Percentiles rank a stretch among this genome's conserved stretches.
These are phyloP conservation scores for Exaiptasia diaphana DNA, from an alignment of 64 coral and sea anemone species.

Conservation along the genomic window DNA sequence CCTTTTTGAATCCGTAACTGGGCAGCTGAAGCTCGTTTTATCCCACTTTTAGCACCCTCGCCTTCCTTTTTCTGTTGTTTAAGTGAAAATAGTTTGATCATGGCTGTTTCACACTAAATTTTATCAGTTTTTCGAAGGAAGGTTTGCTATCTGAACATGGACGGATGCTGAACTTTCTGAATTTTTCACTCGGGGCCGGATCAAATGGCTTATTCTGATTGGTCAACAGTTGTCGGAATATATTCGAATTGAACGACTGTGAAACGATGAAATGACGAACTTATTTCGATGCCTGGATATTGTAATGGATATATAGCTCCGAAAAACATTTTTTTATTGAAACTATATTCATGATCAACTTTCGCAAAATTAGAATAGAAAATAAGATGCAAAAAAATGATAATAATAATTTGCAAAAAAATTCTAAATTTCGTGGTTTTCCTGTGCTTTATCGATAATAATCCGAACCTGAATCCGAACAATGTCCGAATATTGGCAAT, in stretches of 20 bases:
- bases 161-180: constrained; percentile 54
- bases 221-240: constrained; percentile 47
- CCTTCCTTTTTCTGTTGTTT: constrained; percentile 99
- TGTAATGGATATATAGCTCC: no score
- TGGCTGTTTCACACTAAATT: constrained; percentile 39
- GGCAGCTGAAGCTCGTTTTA: constrained; percentile 96
- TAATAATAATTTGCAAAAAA: no score
- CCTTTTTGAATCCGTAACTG: constrained; percentile 96
- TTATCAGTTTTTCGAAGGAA: constrained; percentile 7
- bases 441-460: no score
- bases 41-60: constrained; percentile 84
- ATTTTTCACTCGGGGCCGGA: constrained; percentile 64
- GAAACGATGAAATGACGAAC: not conserved
- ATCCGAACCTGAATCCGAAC: no score
- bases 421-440: no score
- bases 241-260: not conserved
- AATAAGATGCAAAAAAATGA: no score
- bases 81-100: constrained; percentile 98
- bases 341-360: no score
- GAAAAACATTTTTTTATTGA: no score
- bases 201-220: constrained; percentile 56
- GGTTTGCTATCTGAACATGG: constrained; percentile 35
- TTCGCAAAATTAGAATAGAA: no score
- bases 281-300: no score
- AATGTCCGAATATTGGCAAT: no score